These are phyloP conservation scores for Mycalesis mineus DNA, from an alignment of 2,888 invertebrate species.

Conservation along the genomic window DNA sequence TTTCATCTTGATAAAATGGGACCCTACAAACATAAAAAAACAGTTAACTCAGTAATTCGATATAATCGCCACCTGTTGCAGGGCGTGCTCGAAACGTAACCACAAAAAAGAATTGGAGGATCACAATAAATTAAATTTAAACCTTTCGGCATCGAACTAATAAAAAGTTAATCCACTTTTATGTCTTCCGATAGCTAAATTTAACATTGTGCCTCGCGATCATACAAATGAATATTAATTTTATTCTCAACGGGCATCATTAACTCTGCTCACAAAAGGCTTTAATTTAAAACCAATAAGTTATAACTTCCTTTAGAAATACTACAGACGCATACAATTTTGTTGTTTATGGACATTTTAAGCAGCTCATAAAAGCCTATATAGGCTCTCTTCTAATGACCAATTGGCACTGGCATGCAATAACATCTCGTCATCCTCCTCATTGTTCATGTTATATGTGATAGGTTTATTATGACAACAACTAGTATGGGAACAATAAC, in stretches of 20 bases:
- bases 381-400: neutral
- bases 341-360: neutral
- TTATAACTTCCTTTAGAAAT: constrained; percentile 7
- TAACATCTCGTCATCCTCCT: constrained; percentile 3
- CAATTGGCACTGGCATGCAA: constrained; percentile 10
- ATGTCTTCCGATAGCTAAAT: constrained; percentile 17
- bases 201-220: neutral
- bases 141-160: constrained; percentile 45
- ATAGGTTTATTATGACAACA: constrained; percentile 5
- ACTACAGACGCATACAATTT: neutral
- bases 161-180: constrained; percentile 41
- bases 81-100: constrained; percentile 46
- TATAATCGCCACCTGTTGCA: constrained; percentile 56
- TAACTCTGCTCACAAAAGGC: neutral
- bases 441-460: neutral
- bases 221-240: constrained; percentile 11
- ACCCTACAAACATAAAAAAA: constrained; percentile 25
- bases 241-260: neutral
- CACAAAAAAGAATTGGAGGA: constrained; percentile 46
- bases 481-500: neutral
- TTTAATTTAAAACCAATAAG: constrained; percentile 9
- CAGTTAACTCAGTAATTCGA: constrained; percentile 47
- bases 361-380: neutral
- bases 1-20: constrained; percentile 8
- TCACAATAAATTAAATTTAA: constrained; percentile 52